phyloP scores from a whole-genome alignment of 1,140 invertebrate genomes.

The Nasonia vitripennis region DNA sequence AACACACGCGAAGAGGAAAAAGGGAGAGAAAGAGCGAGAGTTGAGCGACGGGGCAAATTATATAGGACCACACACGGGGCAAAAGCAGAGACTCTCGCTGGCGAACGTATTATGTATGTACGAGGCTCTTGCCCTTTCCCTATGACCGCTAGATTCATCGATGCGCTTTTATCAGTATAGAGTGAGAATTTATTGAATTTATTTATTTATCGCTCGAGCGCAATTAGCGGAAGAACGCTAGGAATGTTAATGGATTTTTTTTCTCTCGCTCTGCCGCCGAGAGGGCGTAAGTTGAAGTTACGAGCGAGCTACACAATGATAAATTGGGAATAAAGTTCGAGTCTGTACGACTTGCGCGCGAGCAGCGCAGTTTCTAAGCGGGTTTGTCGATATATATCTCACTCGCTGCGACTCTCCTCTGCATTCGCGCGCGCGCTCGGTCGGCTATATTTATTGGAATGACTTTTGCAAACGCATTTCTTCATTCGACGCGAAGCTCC shows the following conservation, averaged over 20 bases:
- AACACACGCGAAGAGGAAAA: background rate
- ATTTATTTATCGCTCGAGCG: background rate
- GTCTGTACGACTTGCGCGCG: conserved; percentile 34
- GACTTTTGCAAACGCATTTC: background rate
- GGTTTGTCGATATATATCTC: background rate
- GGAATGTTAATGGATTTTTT: conserved; percentile 4
- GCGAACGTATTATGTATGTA: conserved; percentile 33
- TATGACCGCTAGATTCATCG: conserved; percentile 60
- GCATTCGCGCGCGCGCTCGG: background rate
- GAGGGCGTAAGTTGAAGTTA: conserved; percentile 9
- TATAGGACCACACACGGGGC: conserved; percentile 69
- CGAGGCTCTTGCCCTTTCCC: conserved; percentile 66
- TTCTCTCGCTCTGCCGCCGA: background rate
- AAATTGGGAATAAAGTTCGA: conserved; percentile 2
- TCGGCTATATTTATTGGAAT: background rate
- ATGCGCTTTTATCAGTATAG: conserved; percentile 67
- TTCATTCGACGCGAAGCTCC: background rate
- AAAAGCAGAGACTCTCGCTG: conserved; percentile 44
- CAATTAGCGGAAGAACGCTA: background rate
- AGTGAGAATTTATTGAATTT: conserved; percentile 62
- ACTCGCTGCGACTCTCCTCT: background rate
- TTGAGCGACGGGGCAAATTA: conserved; percentile 62
- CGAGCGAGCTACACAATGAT: background rate
- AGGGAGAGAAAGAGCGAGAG: conserved; percentile 13
- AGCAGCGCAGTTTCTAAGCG: conserved; percentile 9